Base-by-base conservation (phyloP, 2,797 vertebrate species). In the Acrocephalus scirpaceus region DNA sequence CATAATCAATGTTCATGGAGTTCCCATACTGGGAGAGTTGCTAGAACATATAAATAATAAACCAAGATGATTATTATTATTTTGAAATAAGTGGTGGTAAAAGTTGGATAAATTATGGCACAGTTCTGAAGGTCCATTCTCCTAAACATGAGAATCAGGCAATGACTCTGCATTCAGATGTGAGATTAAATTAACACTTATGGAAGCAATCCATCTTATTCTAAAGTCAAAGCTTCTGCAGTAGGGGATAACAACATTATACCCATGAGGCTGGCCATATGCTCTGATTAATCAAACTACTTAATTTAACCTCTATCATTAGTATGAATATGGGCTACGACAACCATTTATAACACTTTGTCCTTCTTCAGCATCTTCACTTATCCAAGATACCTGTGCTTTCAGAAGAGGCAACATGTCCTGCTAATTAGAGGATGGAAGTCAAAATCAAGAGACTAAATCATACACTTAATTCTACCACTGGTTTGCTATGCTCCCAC, bases 241-340 rank as follows among this genome's bases (percentile, higher is more conserved):
- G 61, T 48, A 92, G 92, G 91, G 53, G 88, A 73, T 89, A 90
- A 96, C 90, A 96, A 92, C 84, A 91, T 93, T 93, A 92, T 65
- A 77, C 94, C 67, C 93, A 74, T 73, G 92, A 96, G 90, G 62
- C 58, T 80, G 84, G 92, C 88, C 93, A 95, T 96, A 93, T 91
- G 95, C 83, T 94, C 81, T 86, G 83, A 96, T 96, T 96, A 96
- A 97, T 95, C 82, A 93, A 97, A 96, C 87, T 73, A 78, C 89
- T 96, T 92, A 91, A 94, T 93, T 96, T 95, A 96, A 95, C 81
- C 94, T 96, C 90, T 47, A 75, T 92, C 86, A 94, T 87, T 94
- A 89, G 74, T 80, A 87, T 20, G 44, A 90, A 92, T 90, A 89
- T 65, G 74, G 91, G 80, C 80, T 93, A 90, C 90, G 88, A 79